A percentile compares a stretch with the other conserved stretches of the same genome.
These are phyloP conservation scores for Drosophila meridiana DNA, from an alignment of 2,888 invertebrate genomes.

Conservation along the genomic window DNA sequence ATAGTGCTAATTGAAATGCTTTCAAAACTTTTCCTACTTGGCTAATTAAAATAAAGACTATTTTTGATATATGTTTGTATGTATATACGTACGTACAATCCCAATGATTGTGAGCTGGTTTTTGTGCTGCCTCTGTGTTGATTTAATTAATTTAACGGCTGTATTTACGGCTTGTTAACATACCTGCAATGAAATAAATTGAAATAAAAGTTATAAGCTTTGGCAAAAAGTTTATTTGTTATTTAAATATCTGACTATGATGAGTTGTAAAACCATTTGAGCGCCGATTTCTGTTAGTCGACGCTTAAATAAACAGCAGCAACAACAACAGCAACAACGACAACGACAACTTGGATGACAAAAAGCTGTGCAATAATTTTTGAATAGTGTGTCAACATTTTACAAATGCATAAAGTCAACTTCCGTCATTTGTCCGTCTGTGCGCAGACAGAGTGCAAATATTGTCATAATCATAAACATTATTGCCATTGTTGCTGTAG, in stretches of 20 bases:
- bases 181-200: conserved; percentile 68
- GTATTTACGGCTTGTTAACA: conserved; percentile 52
- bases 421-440: conserved; percentile 60
- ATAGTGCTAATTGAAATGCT: conserved; percentile 35
- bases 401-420: conserved; percentile 78
- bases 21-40: conserved; percentile 2
- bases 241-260: conserved; percentile 40
- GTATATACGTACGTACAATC: neutral
- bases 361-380: conserved; percentile 78
- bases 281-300: conserved; percentile 45
- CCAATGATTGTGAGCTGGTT: conserved; percentile 3
- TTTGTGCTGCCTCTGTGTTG: conserved; percentile 27
- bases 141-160: conserved; percentile 62
- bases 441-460: conserved; percentile 65
- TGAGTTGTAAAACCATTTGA: conserved; percentile 39
- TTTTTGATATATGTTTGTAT: conserved; percentile 1
- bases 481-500: conserved; percentile 59
- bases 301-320: conserved; percentile 33
- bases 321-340: conserved; percentile 13
- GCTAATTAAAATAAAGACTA: conserved; percentile 28
- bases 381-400: conserved; percentile 80
- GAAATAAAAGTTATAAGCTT: conserved; percentile 32
- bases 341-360: conserved; percentile 40
- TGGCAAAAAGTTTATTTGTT: conserved; percentile 47
- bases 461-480: conserved; percentile 79